Evolutionary conservation across 2,888 invertebrate genomes (phyloP).

Genomic region (Chironomus tentans): DNA sequence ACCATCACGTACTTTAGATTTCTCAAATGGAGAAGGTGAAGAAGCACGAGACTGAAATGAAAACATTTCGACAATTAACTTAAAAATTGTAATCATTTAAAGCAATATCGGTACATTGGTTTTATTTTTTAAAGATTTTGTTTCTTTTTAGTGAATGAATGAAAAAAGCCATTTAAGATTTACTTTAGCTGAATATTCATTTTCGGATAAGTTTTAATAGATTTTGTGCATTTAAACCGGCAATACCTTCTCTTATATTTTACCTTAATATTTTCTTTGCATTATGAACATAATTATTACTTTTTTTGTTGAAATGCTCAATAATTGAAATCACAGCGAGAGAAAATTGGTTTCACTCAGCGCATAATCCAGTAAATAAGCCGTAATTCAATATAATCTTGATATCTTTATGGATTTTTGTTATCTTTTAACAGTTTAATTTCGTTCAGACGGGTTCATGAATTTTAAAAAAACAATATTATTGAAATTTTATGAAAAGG

Average conservation of each 20-base stretch:
- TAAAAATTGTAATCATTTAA: constrained; percentile 12
- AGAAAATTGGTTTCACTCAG: not conserved
- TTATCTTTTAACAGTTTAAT: constrained; percentile 7
- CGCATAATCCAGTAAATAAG: not conserved
- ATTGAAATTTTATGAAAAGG: no score
- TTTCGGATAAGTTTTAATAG: not conserved
- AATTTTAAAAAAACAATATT: no score
- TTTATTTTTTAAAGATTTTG: not conserved
- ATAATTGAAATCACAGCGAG: not conserved
- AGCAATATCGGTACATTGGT: not conserved
- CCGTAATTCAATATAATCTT: not conserved
- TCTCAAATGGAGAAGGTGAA: not conserved
- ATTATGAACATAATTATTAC: no score
- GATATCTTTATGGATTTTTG: constrained; percentile 6
- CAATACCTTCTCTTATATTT: no score
- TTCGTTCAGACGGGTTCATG: not conserved
- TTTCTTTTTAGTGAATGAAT: no score
- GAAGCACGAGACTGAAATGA: constrained; percentile 7
- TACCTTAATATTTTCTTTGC: no score
- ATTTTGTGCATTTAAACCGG: not conserved
- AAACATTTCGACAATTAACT: constrained; percentile 17
- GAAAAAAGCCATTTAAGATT: no score
- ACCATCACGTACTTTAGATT: not conserved
- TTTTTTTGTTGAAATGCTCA: not conserved
- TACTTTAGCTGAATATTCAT: not conserved